Evolutionary conservation across 2,113 vertebrate genomes (phyloP).

Genomic region (Nerophis ophidion): DNA sequence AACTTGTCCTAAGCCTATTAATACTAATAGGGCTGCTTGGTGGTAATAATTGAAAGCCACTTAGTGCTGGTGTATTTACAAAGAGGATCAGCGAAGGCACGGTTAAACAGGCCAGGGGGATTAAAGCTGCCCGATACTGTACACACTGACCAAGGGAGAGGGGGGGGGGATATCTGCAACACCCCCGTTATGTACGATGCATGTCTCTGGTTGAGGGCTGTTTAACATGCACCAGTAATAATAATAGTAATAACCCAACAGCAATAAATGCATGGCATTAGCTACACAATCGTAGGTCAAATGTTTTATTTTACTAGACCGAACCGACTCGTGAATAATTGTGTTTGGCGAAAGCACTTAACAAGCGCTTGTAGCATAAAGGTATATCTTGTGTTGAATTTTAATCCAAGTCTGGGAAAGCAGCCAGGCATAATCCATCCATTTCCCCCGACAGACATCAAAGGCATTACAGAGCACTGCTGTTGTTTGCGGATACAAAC

Average conservation of each 20-base stretch:
- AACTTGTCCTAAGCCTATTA: conserved; percentile 56
- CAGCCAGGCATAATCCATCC: conserved; percentile 32
- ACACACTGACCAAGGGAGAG: conserved; percentile 6
- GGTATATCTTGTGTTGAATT: conserved; percentile 14
- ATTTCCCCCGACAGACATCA: conserved; percentile 29
- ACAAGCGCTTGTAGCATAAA: conserved; percentile 19
- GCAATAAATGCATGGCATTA: not conserved
- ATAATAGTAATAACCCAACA: not conserved
- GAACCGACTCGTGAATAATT: conserved; percentile 1
- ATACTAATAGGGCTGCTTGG: conserved; percentile 47
- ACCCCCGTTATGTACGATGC: too few species aligned
- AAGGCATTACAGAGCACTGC: conserved; percentile 32
- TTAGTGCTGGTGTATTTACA: conserved; percentile 54
- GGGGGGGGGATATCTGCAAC: not conserved
- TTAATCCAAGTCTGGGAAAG: conserved; percentile 26
- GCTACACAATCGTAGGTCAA: too few species aligned
- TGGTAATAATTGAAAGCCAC: conserved; percentile 61
- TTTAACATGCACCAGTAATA: not conserved
- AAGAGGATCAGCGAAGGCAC: conserved; percentile 49
- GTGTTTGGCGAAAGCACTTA: not conserved
- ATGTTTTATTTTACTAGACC: not conserved
- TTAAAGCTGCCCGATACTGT: conserved; percentile 31
- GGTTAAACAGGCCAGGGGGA: conserved; percentile 52
- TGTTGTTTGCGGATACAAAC: conserved; percentile 15
- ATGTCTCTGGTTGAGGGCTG: not conserved